Conservation (phyloP, 2,888 invertebrate species). For the Pammene fasciana region DNA sequence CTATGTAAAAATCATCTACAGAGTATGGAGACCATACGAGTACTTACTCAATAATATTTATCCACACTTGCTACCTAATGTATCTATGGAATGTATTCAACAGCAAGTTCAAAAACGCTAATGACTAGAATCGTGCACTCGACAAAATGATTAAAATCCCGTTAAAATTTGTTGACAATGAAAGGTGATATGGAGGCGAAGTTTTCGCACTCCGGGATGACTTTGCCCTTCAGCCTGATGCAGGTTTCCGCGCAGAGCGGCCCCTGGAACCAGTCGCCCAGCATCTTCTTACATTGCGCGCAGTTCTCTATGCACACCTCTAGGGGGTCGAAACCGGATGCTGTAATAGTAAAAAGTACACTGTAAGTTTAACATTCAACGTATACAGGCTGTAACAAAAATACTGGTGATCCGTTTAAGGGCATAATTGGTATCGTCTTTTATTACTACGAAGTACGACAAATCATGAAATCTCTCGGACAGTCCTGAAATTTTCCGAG, state of each 20-base stretch:
- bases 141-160: constrained; percentile 10
- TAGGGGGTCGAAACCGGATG: constrained; percentile 80
- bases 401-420: no score
- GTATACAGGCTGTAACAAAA: no score
- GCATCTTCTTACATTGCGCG: constrained; percentile 95
- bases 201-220: constrained; percentile 93
- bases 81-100: neutral
- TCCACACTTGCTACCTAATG: neutral
- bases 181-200: constrained; percentile 91
- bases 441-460: no score
- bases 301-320: constrained; percentile 93
- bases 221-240: constrained; percentile 91
- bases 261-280: constrained; percentile 93
- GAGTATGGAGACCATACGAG: no score
- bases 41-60: no score
- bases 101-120: neutral
- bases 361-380: neutral
- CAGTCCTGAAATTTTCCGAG: no score
- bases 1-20: no score
- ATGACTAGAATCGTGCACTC: neutral
- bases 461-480: no score
- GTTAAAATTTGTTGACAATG: constrained; percentile 78
- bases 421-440: no score
- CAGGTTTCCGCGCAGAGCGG: constrained; percentile 93
- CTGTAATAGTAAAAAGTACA: constrained; percentile 51